phyloP scores from a whole-genome alignment of 2,797 vertebrate genomes.

The Labroides dimidiatus region DNA sequence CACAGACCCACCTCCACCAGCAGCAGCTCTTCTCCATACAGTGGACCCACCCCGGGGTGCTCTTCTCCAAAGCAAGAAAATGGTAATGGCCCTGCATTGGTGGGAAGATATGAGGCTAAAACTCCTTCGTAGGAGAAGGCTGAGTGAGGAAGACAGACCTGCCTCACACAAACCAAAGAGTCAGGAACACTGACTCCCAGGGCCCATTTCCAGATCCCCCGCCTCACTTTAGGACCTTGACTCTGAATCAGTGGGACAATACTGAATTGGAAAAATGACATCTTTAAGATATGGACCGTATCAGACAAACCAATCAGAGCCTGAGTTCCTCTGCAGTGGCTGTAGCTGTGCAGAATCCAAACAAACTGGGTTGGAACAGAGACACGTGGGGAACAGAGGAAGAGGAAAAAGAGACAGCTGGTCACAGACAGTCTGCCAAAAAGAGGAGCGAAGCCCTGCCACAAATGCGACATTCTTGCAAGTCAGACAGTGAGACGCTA shows the following conservation, averaged over 20 bases:
- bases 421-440: constrained; percentile 80
- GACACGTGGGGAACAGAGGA: constrained; percentile 75
- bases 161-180: constrained; percentile 11
- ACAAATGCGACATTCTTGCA: constrained; percentile 82
- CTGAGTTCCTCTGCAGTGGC: constrained; percentile 68
- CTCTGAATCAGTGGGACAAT: constrained; percentile 48
- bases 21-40: constrained; percentile 88
- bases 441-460: constrained; percentile 69
- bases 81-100: constrained; percentile 75
- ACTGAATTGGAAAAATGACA: constrained; percentile 59
- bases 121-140: constrained; percentile 85
- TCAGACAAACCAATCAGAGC: constrained; percentile 67
- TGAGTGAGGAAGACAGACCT: constrained; percentile 22
- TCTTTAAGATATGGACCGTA: constrained; percentile 47
- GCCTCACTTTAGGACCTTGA: constrained; percentile 44
- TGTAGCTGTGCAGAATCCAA: constrained; percentile 81
- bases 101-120: constrained; percentile 84
- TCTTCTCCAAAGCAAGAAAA: constrained; percentile 93
- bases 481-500: constrained; percentile 81
- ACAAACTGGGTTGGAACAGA: constrained; percentile 79
- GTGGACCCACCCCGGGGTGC: constrained; percentile 78
- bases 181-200: constrained; percentile 36
- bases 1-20: constrained; percentile 87
- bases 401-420: constrained; percentile 80
- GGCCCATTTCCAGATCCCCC: constrained; percentile 29